phyloP scores from a whole-genome alignment of 2,113 vertebrate species.

The Lagopus muta region DNA sequence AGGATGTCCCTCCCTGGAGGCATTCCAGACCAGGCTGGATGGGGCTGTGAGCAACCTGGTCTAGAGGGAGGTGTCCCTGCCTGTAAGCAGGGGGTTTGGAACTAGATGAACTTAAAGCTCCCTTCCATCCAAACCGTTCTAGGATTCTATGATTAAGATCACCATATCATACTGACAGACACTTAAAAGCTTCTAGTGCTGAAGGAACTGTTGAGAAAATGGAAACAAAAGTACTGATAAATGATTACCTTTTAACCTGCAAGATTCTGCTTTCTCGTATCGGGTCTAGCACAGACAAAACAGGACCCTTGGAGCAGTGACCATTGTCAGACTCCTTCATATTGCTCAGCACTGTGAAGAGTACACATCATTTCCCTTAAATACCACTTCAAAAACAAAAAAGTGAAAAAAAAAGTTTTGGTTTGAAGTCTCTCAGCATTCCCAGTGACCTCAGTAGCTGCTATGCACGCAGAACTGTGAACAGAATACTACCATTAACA shows the following conservation, averaged over 20 bases:
- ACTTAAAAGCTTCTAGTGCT: slow-evolving; percentile 68
- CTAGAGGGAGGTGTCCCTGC: too few relatives aligned
- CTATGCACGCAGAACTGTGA: background rate
- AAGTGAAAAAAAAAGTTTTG: too few relatives aligned
- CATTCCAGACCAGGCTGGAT: too few relatives aligned
- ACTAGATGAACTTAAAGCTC: too few relatives aligned
- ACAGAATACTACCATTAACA: background rate
- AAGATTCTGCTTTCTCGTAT: slow-evolving; percentile 44
- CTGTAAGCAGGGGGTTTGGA: too few relatives aligned
- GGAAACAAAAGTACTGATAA: slow-evolving; percentile 53
- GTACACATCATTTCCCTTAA: background rate
- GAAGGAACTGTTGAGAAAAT: slow-evolving; percentile 64
- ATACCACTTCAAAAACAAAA: background rate
- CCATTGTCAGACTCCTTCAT: background rate
- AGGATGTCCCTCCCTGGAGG: too few relatives aligned
- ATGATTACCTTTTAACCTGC: slow-evolving; percentile 47
- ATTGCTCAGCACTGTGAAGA: background rate
- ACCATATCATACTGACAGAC: slow-evolving; percentile 58
- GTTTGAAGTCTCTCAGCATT: background rate
- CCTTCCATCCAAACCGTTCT: too few relatives aligned
- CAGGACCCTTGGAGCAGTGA: background rate
- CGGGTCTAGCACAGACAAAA: background rate
- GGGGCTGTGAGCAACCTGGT: too few relatives aligned
- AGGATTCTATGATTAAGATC: background rate
- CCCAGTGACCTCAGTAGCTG: background rate